These are phyloP conservation scores for Drosophila sucinea DNA, from an alignment of 1,140 invertebrate genomes.

Conservation along the genomic window DNA sequence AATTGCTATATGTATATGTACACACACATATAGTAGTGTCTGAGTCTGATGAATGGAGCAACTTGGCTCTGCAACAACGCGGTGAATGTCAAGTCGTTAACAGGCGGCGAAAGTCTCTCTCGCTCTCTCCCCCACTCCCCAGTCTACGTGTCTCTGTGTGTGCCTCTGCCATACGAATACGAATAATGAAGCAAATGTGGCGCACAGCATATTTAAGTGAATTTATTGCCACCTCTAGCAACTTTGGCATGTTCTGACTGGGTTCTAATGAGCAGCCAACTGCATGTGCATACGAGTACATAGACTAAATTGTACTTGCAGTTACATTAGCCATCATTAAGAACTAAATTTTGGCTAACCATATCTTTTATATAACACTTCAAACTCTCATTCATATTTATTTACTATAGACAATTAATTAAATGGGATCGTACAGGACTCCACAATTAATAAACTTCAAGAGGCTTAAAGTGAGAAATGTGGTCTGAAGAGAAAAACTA, in stretches of 20 bases:
- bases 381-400: too few relatives aligned
- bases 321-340: conserved; percentile 14
- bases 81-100: conserved; percentile 18
- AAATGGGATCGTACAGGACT: too few relatives aligned
- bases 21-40: conserved; percentile 1
- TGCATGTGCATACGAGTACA: neutral
- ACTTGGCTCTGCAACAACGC: conserved; percentile 30
- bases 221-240: conserved; percentile 51
- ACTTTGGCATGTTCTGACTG: conserved; percentile 33
- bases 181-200: conserved; percentile 10
- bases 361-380: neutral
- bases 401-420: too few relatives aligned
- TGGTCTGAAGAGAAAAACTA: too few relatives aligned
- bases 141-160: neutral
- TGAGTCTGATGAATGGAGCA: conserved; percentile 50
- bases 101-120: neutral
- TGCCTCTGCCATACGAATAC: neutral
- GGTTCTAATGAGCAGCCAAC: conserved; percentile 38
- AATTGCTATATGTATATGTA: neutral
- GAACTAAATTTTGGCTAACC: neutral
- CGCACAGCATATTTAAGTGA: conserved; percentile 32
- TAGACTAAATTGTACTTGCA: neutral
- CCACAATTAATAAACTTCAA: too few relatives aligned
- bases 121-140: neutral
- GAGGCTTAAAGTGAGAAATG: too few relatives aligned